These are phyloP conservation scores for Varecia variegata DNA, from an alignment of 2,797 vertebrate species.

Conservation along the genomic window DNA sequence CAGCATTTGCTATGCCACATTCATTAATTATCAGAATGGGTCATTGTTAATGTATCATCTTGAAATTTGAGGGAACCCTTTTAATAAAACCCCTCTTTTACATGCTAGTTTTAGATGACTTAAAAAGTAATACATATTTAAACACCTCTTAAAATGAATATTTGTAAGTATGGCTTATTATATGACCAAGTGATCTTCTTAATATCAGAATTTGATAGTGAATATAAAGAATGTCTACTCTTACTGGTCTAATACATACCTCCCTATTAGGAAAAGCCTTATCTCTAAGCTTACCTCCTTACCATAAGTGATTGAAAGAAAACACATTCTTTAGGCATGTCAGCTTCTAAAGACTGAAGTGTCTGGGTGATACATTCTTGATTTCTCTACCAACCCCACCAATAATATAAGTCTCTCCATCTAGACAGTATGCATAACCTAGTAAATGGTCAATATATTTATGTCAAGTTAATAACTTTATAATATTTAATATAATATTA, in stretches of 20 bases:
- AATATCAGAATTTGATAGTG: not conserved
- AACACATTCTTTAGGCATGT: not conserved
- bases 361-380: not conserved
- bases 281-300: not conserved
- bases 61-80: not conserved
- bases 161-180: not conserved
- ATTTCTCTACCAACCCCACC: not conserved
- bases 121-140: not conserved
- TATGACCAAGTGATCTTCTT: not conserved
- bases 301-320: not conserved
- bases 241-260: not conserved
- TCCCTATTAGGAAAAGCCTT: not conserved
- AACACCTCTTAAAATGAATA: not conserved
- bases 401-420: not conserved
- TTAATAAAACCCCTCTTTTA: not conserved
- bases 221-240: not conserved
- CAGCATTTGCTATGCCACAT: accelerated
- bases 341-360: not conserved
- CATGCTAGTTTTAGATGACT: not conserved
- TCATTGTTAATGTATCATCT: not conserved
- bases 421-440: not conserved
- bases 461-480: not conserved
- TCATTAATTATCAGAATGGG: not conserved
- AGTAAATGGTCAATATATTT: not conserved
- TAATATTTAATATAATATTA: not conserved